phyloP scores from a whole-genome alignment of 64 coral and sea anemone genomes.

The Stichodactyla mertensii region DNA sequence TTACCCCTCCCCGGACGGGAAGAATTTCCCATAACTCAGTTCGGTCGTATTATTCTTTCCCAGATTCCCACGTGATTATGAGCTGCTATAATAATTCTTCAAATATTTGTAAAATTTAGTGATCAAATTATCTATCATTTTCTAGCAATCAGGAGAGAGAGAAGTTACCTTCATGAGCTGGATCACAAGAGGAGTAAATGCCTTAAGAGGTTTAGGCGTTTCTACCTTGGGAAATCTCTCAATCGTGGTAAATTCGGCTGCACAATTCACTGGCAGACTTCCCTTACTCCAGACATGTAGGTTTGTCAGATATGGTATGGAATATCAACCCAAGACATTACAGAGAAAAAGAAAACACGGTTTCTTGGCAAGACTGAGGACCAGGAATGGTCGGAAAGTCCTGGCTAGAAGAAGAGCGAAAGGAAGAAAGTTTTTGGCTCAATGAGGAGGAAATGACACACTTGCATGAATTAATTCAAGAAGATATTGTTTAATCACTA shows the following conservation, averaged over 20 bases:
- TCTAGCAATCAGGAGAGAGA: not conserved
- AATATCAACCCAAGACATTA: conserved; percentile 94
- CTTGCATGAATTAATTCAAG: not conserved
- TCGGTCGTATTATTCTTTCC: not conserved
- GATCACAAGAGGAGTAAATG: conserved; percentile 31
- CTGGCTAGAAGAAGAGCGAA: conserved; percentile 82
- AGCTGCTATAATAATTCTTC: not conserved
- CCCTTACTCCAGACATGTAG: conserved; percentile 61
- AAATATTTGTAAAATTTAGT: not conserved
- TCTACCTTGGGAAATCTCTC: conserved; percentile 17
- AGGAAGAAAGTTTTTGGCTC: conserved; percentile 92
- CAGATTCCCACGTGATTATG: not conserved
- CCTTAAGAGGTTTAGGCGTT: conserved; percentile 5
- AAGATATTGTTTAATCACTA: not conserved
- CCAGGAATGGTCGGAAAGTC: conserved; percentile 70
- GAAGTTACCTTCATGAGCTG: conserved; percentile 8
- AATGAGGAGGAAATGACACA: conserved; percentile 19
- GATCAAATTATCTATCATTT: not conserved
- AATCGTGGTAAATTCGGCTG: not conserved
- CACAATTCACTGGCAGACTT: conserved; percentile 3
- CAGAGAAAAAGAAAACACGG: conserved; percentile 98
- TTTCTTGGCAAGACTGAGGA: conserved; percentile 79
- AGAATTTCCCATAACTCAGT: not conserved
- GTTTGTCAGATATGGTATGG: conserved; percentile 81
- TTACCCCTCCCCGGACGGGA: not conserved